phyloP scores from a whole-genome alignment of 1,140 invertebrate species.

The Drosophila setifemur region DNA sequence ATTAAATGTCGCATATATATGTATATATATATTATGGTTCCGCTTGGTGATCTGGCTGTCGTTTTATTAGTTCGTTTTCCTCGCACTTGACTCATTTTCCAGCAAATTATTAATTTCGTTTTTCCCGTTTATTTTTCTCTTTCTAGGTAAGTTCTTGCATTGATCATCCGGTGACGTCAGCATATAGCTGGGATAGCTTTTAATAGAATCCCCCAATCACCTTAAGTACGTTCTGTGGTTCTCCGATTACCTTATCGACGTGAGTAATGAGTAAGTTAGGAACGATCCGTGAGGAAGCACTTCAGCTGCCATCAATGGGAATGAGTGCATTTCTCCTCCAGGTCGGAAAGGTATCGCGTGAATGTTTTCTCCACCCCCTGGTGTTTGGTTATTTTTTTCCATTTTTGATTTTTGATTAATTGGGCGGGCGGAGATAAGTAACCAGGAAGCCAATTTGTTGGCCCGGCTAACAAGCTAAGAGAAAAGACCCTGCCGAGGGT shows the following conservation, averaged over 20 bases:
- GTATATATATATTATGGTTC: constrained; percentile 13
- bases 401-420: constrained; percentile 66
- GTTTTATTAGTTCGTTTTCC: constrained; percentile 7
- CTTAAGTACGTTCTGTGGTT: constrained; percentile 5
- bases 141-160: constrained; percentile 61
- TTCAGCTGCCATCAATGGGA: constrained; percentile 38
- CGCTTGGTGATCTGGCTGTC: constrained; percentile 42
- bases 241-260: constrained; percentile 45
- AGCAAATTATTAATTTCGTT: constrained; percentile 45
- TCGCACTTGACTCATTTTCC: constrained; percentile 36
- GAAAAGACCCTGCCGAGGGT: not conserved
- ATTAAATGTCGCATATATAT: constrained; percentile 52
- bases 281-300: constrained; percentile 36
- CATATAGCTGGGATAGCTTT: constrained; percentile 48
- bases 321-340: not conserved
- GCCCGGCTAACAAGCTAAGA: constrained; percentile 24
- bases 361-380: constrained; percentile 38
- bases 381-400: constrained; percentile 18
- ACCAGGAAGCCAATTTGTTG: constrained; percentile 61
- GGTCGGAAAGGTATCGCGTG: constrained; percentile 48
- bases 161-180: constrained; percentile 36
- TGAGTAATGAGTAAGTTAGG: constrained; percentile 50
- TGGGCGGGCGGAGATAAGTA: constrained; percentile 46
- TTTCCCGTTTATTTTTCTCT: constrained; percentile 38
- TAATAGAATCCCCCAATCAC: constrained; percentile 16